These are phyloP conservation scores for Dryoscopus gambensis DNA, from an alignment of 2,113 vertebrate genomes.

Conservation along the genomic window DNA sequence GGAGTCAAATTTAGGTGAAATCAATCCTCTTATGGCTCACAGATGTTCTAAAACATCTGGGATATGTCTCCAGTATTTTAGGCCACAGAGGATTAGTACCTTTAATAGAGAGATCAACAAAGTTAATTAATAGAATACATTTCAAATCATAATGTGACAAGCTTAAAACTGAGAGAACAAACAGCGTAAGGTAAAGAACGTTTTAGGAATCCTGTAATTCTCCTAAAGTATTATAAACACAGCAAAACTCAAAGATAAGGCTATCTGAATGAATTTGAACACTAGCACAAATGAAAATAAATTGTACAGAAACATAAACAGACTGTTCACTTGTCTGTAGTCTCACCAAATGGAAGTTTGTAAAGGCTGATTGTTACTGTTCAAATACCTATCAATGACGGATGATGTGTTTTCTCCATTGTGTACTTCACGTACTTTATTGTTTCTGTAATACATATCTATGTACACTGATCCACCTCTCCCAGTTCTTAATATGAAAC, in stretches of 20 bases:
- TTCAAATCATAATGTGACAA: background rate
- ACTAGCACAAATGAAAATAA: background rate
- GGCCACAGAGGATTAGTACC: background rate
- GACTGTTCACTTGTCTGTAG: background rate
- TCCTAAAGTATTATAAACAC: background rate
- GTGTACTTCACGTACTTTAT: background rate
- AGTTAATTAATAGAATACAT: background rate
- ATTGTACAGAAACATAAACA: background rate
- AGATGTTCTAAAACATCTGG: background rate
- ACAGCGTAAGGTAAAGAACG: background rate
- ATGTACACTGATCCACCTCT: background rate
- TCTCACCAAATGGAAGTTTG: background rate
- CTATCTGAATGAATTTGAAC: background rate
- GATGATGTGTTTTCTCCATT: rapidly evolving
- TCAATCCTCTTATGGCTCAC: background rate
- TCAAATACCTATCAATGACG: background rate
- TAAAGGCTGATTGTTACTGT: background rate
- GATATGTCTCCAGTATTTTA: background rate
- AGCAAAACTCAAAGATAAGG: background rate
- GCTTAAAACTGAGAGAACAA: background rate
- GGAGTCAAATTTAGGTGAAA: background rate
- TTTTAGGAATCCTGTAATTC: background rate
- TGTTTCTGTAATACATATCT: background rate
- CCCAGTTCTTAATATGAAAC: background rate
- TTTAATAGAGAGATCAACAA: background rate